A percentile compares a stretch with the other conserved stretches of the same genome.
phyloP scores from a whole-genome alignment of 2,888 invertebrate species.

The Serrognathus titanus region DNA sequence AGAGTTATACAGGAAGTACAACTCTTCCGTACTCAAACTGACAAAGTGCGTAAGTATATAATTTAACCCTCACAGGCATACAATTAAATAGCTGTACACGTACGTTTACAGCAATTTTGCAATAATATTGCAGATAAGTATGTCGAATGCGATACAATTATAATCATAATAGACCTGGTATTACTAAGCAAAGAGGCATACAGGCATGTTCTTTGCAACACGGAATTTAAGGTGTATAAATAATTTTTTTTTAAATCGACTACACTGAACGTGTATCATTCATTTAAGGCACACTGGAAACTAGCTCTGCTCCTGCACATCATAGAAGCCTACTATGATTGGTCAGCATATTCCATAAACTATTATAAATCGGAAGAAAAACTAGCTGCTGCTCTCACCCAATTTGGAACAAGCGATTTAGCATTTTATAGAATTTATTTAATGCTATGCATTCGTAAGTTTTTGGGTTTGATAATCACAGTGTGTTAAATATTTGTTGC shows the following conservation, averaged over 20 bases:
- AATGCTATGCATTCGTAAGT: constrained; percentile 13
- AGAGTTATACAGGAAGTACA: constrained; percentile 67
- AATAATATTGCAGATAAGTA: constrained; percentile 80
- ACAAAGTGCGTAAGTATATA: constrained; percentile 68
- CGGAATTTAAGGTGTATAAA: constrained; percentile 66
- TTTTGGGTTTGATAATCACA: neutral
- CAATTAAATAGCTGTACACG: constrained; percentile 3
- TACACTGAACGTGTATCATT: neutral
- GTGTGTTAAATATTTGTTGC: neutral
- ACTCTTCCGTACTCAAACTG: constrained; percentile 68
- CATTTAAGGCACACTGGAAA: constrained; percentile 56
- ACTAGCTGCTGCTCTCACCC: neutral
- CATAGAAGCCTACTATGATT: constrained; percentile 76
- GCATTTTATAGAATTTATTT: constrained; percentile 12
- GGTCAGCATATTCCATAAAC: constrained; percentile 43
- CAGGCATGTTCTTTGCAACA: constrained; percentile 80
- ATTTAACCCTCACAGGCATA: neutral
- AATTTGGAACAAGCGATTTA: constrained; percentile 14
- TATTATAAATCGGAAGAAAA: too few relatives aligned
- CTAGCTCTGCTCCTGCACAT: constrained; percentile 72
- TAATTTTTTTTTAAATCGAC: neutral
- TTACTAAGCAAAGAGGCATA: constrained; percentile 78
- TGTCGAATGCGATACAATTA: constrained; percentile 86
- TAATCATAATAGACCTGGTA: constrained; percentile 81
- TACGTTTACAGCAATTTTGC: constrained; percentile 64